phyloP scores from a whole-genome alignment of 2,888 invertebrate species.

The Petrophora chlorosata region DNA sequence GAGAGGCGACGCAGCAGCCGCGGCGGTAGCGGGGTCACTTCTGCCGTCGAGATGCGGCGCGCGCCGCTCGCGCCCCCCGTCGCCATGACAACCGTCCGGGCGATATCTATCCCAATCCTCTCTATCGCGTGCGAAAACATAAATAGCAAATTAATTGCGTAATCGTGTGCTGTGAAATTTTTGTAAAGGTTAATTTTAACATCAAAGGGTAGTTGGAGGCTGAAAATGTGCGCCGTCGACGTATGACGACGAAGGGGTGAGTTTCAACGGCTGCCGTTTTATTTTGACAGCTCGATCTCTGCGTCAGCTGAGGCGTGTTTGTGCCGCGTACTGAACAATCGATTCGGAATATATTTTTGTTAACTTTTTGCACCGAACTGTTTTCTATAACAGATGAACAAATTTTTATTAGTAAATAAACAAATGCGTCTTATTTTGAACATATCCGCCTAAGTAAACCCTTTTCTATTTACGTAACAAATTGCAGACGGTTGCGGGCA shows the following conservation, averaged over 20 bases:
- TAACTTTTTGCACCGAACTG: background rate
- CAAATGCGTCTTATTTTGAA: background rate
- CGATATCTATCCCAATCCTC: constrained; percentile 71
- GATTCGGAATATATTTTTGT: constrained; percentile 21
- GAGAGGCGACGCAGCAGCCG: constrained; percentile 62
- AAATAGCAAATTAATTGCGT: constrained; percentile 81
- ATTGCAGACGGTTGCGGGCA: constrained; percentile 7
- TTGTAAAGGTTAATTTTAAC: constrained; percentile 61
- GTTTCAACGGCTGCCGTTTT: constrained; percentile 25
- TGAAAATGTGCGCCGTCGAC: constrained; percentile 45
- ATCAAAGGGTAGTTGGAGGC: constrained; percentile 54
- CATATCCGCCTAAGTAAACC: background rate
- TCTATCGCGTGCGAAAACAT: constrained; percentile 70
- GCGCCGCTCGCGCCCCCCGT: constrained; percentile 78
- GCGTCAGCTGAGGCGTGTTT: constrained; percentile 15
- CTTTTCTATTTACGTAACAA: constrained; percentile 14
- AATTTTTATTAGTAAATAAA: background rate
- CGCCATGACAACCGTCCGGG: constrained; percentile 73
- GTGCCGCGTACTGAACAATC: constrained; percentile 27
- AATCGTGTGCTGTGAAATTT: constrained; percentile 71
- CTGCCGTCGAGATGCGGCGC: constrained; percentile 75
- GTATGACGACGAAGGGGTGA: constrained; percentile 50
- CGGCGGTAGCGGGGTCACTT: constrained; percentile 68
- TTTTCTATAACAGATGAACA: too few species aligned
- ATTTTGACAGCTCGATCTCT: constrained; percentile 11